Conservation (phyloP, 1,140 invertebrate genomes). For the Leptopilina boulardi region DNA sequence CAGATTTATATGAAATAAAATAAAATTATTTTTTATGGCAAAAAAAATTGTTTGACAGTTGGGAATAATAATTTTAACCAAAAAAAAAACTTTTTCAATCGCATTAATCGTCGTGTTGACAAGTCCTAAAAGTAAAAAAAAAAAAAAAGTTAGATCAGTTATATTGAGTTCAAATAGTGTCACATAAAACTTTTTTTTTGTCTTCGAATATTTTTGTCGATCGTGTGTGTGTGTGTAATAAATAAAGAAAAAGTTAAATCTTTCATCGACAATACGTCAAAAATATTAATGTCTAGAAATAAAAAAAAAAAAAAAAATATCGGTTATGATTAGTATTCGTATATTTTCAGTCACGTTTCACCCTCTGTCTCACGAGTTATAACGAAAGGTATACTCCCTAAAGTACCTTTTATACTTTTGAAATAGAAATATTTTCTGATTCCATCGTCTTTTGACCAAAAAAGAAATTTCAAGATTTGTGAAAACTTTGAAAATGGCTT, state of each 20-base stretch:
- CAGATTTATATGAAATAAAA: no score
- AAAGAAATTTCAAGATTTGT: slow-evolving; percentile 5
- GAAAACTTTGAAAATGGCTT: background rate
- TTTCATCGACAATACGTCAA: slow-evolving; percentile 63
- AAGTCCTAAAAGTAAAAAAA: no score
- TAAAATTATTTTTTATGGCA: no score
- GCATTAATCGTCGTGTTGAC: no score
- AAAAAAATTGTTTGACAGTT: no score
- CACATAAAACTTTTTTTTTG: slow-evolving; percentile 2
- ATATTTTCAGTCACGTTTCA: slow-evolving; percentile 55
- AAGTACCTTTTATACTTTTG: background rate
- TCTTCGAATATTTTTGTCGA: slow-evolving; percentile 58
- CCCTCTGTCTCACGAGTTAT: background rate
- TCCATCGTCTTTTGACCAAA: slow-evolving; percentile 19
- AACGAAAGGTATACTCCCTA: background rate
- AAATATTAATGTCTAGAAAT: slow-evolving; percentile 61
- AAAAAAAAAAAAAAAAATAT: slow-evolving; percentile 46
- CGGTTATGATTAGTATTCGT: slow-evolving; percentile 65
- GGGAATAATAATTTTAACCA: no score
- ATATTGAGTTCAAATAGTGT: background rate
- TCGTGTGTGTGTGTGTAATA: slow-evolving; percentile 52
- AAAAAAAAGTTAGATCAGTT: background rate
- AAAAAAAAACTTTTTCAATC: no score
- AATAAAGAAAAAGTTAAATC: slow-evolving; percentile 48
- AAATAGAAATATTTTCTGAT: slow-evolving; percentile 6